Base-by-base conservation (phyloP, 2,113 vertebrate genomes). In the Podarcis cretensis region DNA sequence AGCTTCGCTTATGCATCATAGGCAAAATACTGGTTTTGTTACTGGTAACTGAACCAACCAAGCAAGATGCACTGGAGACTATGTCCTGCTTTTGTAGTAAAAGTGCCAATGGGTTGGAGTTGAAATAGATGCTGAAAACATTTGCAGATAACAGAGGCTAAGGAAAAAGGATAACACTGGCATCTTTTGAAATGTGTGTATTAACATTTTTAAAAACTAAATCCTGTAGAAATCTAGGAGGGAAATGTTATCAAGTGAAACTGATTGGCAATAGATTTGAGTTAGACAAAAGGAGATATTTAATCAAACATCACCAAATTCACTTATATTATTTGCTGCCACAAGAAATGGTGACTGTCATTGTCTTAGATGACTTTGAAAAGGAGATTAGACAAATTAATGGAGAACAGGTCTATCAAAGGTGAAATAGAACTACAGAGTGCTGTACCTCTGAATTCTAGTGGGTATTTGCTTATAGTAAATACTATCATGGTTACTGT, bases 1-100 rank as follows among this genome's bases (percentile, higher is more conserved):
- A 88, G 75, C 92, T 80, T 86, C 82, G 9, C 84, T 92, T 48
- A 12, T 88, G 0, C 91, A 91, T 95, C 84, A 5, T n/a, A 71
- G n/a, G 9, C 23, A 59, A 74, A 57, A 54, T 59, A 74, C 35
- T 81, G 68, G 48, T 40, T 81, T 81, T 81, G 43, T 25, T 57
- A 87, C 37, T 74, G 20, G 37, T 30, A 81, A 68, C 78, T 87
- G 59, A 81, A 73, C 30, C 3, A 68, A 8, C 10, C 6, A 81
- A 81, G 9, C 78, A 75, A 25, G 25, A 43, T 40, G 18, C 9
- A n/a, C n/a, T 40, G 20, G 27, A 21, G 30, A n/a, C 8, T 30
- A 63, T 63, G 8, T 71, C 48, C 54, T 68, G 3, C 8, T 54
- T 48, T 81, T 87, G 23, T 88, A 40, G 2, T n/a, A 63, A 63